Base-by-base conservation (phyloP, 1,140 invertebrate species). In the Sycobia sp. region DNA sequence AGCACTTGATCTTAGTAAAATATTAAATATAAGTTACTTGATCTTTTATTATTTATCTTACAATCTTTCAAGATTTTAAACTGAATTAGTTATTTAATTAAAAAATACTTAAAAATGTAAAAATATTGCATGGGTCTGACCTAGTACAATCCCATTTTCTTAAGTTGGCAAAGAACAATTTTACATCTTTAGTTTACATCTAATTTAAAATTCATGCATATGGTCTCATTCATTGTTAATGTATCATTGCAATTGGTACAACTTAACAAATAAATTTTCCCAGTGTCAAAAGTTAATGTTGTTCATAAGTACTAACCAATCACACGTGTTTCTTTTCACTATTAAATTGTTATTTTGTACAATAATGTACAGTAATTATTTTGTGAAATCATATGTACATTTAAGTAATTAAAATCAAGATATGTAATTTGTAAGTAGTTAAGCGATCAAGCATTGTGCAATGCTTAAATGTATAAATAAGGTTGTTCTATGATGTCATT, bases 261-360 rank as follows among this genome's bases (percentile, higher is more conserved):
- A 62, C 49, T 51, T 62, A 62, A 62, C 51, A 49, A 46, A 44
- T 36, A 59, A 29, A 54, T 47, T 61, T 62, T 62, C 60, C 60
- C 60, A 62, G 60, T 62, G 60, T 51, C 43, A 39, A n/a, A 36
- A 47, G 34, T 62, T 55, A 22, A 47, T 56, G 60, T 62, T 62
- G n/a, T 46, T 29, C 20, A 39, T 55, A 54, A 54, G 8, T 62
- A 55, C 51, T 49, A 62, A 62, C 27, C 13, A 32, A 54, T 43
- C 18, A 55, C 1, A 16, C 34, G 32, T 53, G 22, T 55, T 55
- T 49, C 18, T n/a, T 55, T 62, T 14, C 25, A 39, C 43, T 47
- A 62, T 62, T 16, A n/a, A 55, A 55, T 62, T 62, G 60, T 62
- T 62, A 55, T 55, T 18, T 60, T 60, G 57, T 49, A 56, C 43